Conservation (phyloP, 2,113 vertebrate genomes). For the Alexandromys fortis region DNA sequence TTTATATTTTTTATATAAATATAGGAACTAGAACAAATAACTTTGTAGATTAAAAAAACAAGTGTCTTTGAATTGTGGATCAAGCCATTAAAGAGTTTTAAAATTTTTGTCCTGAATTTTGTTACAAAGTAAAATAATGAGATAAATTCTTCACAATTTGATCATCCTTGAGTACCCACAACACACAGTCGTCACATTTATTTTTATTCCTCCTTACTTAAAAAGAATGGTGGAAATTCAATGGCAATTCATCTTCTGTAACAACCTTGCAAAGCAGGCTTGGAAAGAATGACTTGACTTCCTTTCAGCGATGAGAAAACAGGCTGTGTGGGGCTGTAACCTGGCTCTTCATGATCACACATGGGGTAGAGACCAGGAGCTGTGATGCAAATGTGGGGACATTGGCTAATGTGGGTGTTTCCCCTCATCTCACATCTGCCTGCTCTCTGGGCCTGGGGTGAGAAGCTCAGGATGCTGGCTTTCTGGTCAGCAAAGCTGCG, state of each 20-base stretch:
- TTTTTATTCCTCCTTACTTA: not conserved
- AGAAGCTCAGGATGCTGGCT: not conserved
- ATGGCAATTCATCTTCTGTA: not conserved
- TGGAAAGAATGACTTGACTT: conserved; percentile 56
- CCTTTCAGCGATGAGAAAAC: not conserved
- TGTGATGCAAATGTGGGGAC: not conserved
- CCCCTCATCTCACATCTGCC: not conserved
- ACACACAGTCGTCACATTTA: not conserved
- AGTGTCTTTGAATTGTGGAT: not conserved
- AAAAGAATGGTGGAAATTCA: not conserved
- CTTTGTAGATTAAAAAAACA: not conserved
- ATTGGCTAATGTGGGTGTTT: not conserved
- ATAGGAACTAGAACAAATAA: not conserved
- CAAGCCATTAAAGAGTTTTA: not conserved
- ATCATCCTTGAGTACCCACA: not conserved
- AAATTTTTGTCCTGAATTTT: not conserved
- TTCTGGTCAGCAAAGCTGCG: not conserved
- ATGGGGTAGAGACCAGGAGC: not conserved
- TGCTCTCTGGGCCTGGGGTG: not conserved
- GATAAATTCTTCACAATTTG: not conserved
- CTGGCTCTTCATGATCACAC: not conserved
- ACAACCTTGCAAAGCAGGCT: not conserved
- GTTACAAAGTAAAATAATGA: not conserved
- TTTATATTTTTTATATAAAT: not conserved
- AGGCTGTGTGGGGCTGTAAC: not conserved